These are phyloP conservation scores for Thumatha senex DNA, from an alignment of 2,888 invertebrate species.

Conservation along the genomic window DNA sequence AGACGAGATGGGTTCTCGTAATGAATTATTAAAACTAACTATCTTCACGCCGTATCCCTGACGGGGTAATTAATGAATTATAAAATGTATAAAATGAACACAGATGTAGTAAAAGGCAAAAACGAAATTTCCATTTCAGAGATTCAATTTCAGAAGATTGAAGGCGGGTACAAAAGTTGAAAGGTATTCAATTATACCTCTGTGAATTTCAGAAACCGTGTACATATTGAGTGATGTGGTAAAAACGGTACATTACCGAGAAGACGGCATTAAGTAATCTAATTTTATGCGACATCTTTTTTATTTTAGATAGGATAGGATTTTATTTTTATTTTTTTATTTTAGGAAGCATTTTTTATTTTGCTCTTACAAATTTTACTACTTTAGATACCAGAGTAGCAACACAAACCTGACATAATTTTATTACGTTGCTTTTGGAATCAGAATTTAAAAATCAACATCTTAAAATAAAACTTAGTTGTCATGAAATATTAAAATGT, in stretches of 20 bases:
- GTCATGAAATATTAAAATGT: background rate
- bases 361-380: background rate
- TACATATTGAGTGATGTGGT: slow-evolving; percentile 30
- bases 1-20: no score
- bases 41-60: no score
- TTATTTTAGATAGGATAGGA: no score
- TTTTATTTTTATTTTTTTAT: background rate
- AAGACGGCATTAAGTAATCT: background rate
- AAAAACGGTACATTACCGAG: slow-evolving; percentile 3
- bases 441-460: background rate
- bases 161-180: slow-evolving; percentile 49
- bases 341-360: no score
- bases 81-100: background rate
- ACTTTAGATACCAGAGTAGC: background rate
- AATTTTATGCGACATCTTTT: slow-evolving; percentile 3
- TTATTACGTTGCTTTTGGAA: background rate
- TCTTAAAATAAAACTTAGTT: background rate
- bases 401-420: background rate
- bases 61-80: no score
- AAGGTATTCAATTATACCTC: slow-evolving; percentile 51
- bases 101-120: slow-evolving; percentile 32
- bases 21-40: no score
- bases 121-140: slow-evolving; percentile 44
- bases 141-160: slow-evolving; percentile 51
- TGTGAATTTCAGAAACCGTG: slow-evolving; percentile 42